A percentile compares a stretch with the other conserved stretches of the same genome.
Conservation (phyloP, 2,888 invertebrate genomes). For the Nomada lathburiana region DNA sequence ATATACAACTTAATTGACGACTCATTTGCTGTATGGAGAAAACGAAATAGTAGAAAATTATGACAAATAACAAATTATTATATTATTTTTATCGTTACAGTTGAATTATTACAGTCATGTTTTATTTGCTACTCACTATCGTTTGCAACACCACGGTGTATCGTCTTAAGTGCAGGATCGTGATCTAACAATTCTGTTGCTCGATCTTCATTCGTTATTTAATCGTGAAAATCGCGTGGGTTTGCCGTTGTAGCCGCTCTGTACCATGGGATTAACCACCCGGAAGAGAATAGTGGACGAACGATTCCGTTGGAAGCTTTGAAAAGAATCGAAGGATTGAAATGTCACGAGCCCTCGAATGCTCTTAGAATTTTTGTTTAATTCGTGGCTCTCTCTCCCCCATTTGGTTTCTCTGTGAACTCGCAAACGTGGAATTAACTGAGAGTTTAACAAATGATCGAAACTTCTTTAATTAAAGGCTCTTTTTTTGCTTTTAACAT, state of each 20-base stretch:
- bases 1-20: no score
- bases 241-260: conserved; percentile 35
- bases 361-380: conserved; percentile 37
- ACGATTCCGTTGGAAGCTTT: conserved; percentile 46
- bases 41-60: no score
- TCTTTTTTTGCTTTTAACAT: no score
- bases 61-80: no score
- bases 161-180: conserved; percentile 18
- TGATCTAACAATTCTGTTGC: conserved; percentile 38
- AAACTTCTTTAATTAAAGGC: conserved; percentile 16
- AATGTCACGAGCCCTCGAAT: conserved; percentile 57
- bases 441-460: conserved; percentile 27
- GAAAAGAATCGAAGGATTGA: conserved; percentile 52
- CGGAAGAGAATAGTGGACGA: conserved; percentile 47
- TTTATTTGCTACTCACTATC: not conserved
- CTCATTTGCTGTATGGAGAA: no score
- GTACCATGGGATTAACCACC: conserved; percentile 55
- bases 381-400: conserved; percentile 12
- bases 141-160: not conserved
- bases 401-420: conserved; percentile 9
- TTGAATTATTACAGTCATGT: no score
- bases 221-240: conserved; percentile 56
- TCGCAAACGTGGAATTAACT: conserved; percentile 34
- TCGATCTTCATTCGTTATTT: conserved; percentile 49
- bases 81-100: no score